A percentile compares a stretch with the other conserved stretches of the same genome.
These are phyloP conservation scores for Dendroctonus ponderosae DNA, from an alignment of 1,140 invertebrate genomes.

Conservation along the genomic window DNA sequence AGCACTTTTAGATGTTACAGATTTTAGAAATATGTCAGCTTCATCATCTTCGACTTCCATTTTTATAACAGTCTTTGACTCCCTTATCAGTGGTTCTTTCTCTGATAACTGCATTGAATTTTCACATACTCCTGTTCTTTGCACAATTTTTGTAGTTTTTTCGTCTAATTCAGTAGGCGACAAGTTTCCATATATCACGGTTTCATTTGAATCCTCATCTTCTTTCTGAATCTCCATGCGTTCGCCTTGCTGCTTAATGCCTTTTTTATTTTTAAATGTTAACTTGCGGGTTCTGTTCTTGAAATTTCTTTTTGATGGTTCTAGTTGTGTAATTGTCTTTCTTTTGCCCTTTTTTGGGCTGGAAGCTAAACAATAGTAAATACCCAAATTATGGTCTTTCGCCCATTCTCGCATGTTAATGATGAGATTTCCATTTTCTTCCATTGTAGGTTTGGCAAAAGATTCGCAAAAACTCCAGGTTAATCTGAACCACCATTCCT, in stretches of 20 bases:
- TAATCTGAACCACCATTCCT: slow-evolving; percentile 41
- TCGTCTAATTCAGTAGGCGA: too few species aligned
- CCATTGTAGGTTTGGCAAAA: slow-evolving; percentile 32
- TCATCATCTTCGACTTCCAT: slow-evolving; percentile 5
- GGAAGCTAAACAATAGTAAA: not conserved
- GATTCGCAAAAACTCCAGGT: slow-evolving; percentile 42
- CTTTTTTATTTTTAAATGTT: too few species aligned
- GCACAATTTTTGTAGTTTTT: too few species aligned
- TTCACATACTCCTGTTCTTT: too few species aligned
- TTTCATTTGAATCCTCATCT: slow-evolving; percentile 8
- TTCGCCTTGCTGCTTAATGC: too few species aligned
- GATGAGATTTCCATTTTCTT: slow-evolving; percentile 27
- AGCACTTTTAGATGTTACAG: not conserved
- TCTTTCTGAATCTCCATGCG: not conserved
- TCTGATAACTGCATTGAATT: too few species aligned
- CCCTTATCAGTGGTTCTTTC: too few species aligned
- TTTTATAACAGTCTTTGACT: not conserved
- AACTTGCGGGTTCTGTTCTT: too few species aligned
- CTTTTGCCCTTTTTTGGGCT: slow-evolving; percentile 4
- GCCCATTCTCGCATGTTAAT: slow-evolving; percentile 16
- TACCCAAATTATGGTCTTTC: slow-evolving; percentile 6
- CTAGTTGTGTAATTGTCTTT: too few species aligned
- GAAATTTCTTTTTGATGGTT: too few species aligned
- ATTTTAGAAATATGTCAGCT: slow-evolving; percentile 5
- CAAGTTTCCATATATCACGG: slow-evolving; percentile 6